Evolutionary conservation across 1,140 invertebrate genomes (phyloP).

Genomic region (Drosophila repleta): DNA sequence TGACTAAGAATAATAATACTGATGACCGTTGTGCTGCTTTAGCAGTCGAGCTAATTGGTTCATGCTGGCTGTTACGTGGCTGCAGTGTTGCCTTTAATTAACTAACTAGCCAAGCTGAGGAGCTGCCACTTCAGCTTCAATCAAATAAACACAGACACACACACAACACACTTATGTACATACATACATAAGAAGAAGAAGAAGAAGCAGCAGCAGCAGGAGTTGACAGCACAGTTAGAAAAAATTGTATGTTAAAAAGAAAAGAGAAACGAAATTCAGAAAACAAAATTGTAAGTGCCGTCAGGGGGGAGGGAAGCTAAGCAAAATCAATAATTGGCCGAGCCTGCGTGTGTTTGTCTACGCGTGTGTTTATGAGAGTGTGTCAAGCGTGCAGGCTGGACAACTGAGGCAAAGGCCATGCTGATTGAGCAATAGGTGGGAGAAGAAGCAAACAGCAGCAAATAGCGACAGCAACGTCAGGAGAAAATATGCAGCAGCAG

Average conservation of each 20-base stretch:
- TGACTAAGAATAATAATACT: slow-evolving; percentile 40
- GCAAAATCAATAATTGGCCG: slow-evolving; percentile 76
- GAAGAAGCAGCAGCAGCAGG: slow-evolving; percentile 9
- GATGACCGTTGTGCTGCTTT: slow-evolving; percentile 28
- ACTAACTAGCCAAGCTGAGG: slow-evolving; percentile 16
- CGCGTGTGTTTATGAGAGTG: slow-evolving; percentile 27
- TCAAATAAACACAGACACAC: slow-evolving; percentile 6
- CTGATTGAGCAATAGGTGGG: slow-evolving; percentile 51
- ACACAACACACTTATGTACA: neutral
- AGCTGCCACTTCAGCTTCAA: slow-evolving; percentile 17
- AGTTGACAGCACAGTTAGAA: slow-evolving; percentile 19
- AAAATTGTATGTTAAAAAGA: slow-evolving; percentile 4
- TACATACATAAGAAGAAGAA: neutral
- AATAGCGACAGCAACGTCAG: slow-evolving; percentile 10
- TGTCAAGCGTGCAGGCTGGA: slow-evolving; percentile 30
- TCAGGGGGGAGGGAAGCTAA: slow-evolving; percentile 22
- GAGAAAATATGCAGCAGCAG: slow-evolving; percentile 40
- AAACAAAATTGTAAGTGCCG: slow-evolving; percentile 44
- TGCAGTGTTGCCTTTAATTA: slow-evolving; percentile 28
- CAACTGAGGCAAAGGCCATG: slow-evolving; percentile 65
- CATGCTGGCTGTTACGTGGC: slow-evolving; percentile 32
- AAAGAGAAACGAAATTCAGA: slow-evolving; percentile 2
- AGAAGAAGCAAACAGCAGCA: slow-evolving; percentile 2
- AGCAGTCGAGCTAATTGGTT: slow-evolving; percentile 57
- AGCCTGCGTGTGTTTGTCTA: slow-evolving; percentile 36